These are phyloP conservation scores for Tachycineta bicolor DNA, from an alignment of 2,113 vertebrate species.

Conservation along the genomic window DNA sequence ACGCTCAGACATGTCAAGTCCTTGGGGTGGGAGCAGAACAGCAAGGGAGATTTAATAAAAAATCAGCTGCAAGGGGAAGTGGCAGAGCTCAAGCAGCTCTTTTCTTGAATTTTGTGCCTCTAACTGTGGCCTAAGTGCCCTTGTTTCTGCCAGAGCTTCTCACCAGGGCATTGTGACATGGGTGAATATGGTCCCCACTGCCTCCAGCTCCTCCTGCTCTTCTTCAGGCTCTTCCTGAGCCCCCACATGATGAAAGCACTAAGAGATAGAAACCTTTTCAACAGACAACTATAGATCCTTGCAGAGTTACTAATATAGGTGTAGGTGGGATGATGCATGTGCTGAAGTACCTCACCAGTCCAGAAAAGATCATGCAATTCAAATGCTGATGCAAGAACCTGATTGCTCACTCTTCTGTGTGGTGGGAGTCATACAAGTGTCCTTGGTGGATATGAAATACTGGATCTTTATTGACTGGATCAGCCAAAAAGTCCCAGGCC, in stretches of 20 bases:
- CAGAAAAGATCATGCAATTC: neutral
- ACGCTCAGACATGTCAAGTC: neutral
- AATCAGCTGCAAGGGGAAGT: neutral
- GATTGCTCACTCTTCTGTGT: accelerated
- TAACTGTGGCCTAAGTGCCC: neutral
- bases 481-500: neutral
- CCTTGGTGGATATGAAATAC: neutral
- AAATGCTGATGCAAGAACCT: neutral
- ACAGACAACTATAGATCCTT: neutral
- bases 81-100: neutral
- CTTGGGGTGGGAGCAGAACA: neutral
- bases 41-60: neutral
- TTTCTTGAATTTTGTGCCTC: neutral
- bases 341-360: neutral
- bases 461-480: neutral
- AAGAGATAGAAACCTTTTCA: neutral
- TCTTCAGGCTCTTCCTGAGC: neutral
- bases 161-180: neutral
- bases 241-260: accelerated
- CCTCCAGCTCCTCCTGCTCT: neutral
- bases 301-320: neutral
- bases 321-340: neutral
- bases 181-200: accelerated
- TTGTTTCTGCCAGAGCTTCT: neutral
- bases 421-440: neutral